Conservation (phyloP, 1,140 invertebrate species). For the Ostrea edulis region DNA sequence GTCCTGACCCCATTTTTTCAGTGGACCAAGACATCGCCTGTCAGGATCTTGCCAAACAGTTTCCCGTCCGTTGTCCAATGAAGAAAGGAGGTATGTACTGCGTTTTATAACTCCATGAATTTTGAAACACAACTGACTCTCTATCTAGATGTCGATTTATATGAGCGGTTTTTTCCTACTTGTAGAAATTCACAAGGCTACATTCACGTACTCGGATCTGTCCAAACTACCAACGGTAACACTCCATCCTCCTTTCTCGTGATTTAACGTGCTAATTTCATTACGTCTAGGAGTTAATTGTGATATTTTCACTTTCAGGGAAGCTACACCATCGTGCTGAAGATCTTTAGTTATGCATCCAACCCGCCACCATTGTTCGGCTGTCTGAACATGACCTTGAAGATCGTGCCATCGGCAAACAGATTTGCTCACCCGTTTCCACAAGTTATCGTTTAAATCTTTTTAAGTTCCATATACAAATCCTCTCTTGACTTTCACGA, state of each 20-base stretch:
- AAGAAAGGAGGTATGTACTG: conserved; percentile 3
- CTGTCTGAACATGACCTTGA: conserved; percentile 1
- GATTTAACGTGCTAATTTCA: no score
- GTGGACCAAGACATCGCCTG: not conserved
- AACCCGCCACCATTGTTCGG: not conserved
- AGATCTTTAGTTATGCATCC: conserved; percentile 8
- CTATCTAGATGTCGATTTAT: no score
- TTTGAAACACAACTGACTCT: not conserved
- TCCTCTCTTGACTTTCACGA: not conserved
- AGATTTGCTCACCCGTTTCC: not conserved
- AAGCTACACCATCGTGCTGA: not conserved
- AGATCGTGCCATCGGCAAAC: not conserved
- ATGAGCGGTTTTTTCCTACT: no score
- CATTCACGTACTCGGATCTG: not conserved
- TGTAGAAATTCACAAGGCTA: not conserved
- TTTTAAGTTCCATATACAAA: not conserved
- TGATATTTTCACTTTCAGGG: not conserved
- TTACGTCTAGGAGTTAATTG: not conserved
- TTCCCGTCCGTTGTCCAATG: not conserved
- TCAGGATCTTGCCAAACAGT: not conserved
- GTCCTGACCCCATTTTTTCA: not conserved
- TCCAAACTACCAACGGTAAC: not conserved
- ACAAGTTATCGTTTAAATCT: not conserved
- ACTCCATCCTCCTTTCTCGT: not conserved
- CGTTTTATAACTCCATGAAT: not conserved